Conservation (phyloP, 2,888 invertebrate genomes). For the Leptarthrus brevirostris region DNA sequence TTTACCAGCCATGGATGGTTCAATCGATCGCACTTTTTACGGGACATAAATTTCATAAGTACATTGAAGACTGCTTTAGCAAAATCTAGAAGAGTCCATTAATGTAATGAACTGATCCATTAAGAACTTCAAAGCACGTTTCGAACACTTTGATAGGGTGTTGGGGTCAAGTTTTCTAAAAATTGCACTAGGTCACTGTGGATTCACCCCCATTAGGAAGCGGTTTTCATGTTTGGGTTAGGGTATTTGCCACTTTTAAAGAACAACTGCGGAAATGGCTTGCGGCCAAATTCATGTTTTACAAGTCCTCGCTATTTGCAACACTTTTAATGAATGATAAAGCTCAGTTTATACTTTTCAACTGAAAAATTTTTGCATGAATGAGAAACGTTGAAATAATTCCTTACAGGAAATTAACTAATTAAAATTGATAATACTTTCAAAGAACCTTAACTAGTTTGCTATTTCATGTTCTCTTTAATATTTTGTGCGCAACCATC, state of each 20-base stretch:
- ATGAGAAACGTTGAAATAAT: too few relatives aligned
- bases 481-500: too few relatives aligned
- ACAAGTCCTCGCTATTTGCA: slow-evolving; percentile 36
- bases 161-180: not conserved
- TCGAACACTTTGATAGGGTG: not conserved
- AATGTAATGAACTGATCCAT: slow-evolving; percentile 40
- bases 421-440: too few relatives aligned
- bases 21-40: slow-evolving; percentile 15
- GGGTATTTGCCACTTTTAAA: not conserved
- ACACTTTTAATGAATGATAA: slow-evolving; percentile 44
- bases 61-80: not conserved
- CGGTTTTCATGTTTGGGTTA: not conserved
- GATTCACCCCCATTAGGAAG: not conserved
- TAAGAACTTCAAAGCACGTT: slow-evolving; percentile 25
- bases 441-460: too few relatives aligned
- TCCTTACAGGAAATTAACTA: too few relatives aligned
- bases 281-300: slow-evolving; percentile 41
- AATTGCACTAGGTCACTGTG: not conserved
- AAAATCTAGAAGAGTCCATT: slow-evolving; percentile 25
- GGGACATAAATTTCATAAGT: slow-evolving; percentile 6
- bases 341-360: too few relatives aligned
- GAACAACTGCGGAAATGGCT: slow-evolving; percentile 32
- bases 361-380: too few relatives aligned
- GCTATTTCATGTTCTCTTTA: too few relatives aligned
- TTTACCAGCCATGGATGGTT: not conserved